Evolutionary conservation across 2,797 vertebrate genomes (phyloP).

Genomic region (Merluccius polli): DNA sequence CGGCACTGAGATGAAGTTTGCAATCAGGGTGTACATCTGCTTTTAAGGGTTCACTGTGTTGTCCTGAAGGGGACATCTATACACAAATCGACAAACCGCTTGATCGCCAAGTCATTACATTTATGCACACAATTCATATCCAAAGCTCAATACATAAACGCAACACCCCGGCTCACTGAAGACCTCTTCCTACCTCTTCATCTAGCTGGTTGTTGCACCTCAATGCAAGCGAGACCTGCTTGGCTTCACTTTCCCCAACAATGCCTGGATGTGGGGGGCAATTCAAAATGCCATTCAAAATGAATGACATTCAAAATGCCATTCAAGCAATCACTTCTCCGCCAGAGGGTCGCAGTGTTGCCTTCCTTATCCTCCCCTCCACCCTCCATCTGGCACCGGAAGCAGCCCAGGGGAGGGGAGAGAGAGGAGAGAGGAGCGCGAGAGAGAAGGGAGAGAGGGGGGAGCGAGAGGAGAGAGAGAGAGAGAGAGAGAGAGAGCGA

Average conservation of each 20-base stretch:
- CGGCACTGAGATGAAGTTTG: too few relatives aligned
- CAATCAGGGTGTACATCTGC: background rate
- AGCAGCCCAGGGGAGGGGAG: constrained; percentile 5
- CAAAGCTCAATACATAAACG: background rate
- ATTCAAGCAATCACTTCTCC: background rate
- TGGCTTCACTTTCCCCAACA: too few relatives aligned
- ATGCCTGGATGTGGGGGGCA: too few relatives aligned
- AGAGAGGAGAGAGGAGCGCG: constrained; percentile 55
- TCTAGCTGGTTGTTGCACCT: too few relatives aligned
- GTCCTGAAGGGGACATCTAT: background rate
- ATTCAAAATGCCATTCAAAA: background rate
- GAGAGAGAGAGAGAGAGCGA: constrained; percentile 33
- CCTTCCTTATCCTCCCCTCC: constrained; percentile 21
- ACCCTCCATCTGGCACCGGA: background rate
- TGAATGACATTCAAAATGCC: background rate
- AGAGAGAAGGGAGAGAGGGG: constrained; percentile 10
- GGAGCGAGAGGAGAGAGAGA: constrained; percentile 24
- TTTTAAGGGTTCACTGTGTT: background rate
- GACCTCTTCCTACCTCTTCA: too few relatives aligned
- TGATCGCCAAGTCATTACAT: background rate
- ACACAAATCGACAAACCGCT: background rate
- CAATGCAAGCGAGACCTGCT: too few relatives aligned
- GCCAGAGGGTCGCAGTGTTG: constrained; percentile 70
- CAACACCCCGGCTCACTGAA: too few relatives aligned
- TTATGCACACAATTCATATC: background rate